A percentile compares a stretch with the other conserved stretches of the same genome.
Evolutionary conservation across 2,888 invertebrate genomes (phyloP).

Genomic region (Schizotus pectinicornis): DNA sequence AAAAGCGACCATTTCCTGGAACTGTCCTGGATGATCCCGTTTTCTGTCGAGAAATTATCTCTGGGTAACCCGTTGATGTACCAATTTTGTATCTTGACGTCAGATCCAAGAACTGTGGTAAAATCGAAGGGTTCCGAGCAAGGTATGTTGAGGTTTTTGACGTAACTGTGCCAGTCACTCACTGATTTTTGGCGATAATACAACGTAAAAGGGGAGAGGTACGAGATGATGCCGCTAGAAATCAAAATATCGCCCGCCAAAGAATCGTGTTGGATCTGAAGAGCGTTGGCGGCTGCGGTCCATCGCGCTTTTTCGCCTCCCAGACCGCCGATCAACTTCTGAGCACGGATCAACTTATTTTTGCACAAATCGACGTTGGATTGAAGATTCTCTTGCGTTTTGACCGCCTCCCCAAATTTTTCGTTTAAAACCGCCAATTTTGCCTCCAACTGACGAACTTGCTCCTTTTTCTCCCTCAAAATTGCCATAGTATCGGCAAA

Average conservation of each 20-base stretch:
- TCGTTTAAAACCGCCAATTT: slow-evolving; percentile 75
- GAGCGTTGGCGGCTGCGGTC: slow-evolving; percentile 76
- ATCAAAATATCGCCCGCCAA: slow-evolving; percentile 89
- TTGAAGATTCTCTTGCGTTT: slow-evolving; percentile 72
- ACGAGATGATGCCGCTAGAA: slow-evolving; percentile 87
- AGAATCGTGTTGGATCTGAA: slow-evolving; percentile 79
- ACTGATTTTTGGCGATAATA: slow-evolving; percentile 67
- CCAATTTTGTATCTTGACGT: slow-evolving; percentile 88
- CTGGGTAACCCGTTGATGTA: slow-evolving; percentile 80
- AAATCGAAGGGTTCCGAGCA: slow-evolving; percentile 78
- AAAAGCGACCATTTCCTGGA: slow-evolving; percentile 80
- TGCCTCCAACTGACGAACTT: slow-evolving; percentile 78
- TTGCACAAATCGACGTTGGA: slow-evolving; percentile 80
- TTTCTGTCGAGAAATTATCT: slow-evolving; percentile 83
- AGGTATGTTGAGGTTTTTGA: slow-evolving; percentile 72
- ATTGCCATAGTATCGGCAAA: slow-evolving; percentile 84
- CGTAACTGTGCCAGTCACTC: slow-evolving; percentile 74
- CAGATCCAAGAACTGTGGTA: slow-evolving; percentile 77
- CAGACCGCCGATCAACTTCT: slow-evolving; percentile 76
- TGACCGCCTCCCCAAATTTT: slow-evolving; percentile 69
- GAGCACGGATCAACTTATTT: slow-evolving; percentile 83
- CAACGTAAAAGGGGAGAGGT: slow-evolving; percentile 84
- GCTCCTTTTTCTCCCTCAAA: slow-evolving; percentile 81
- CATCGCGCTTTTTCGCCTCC: slow-evolving; percentile 90
- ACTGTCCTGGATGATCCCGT: slow-evolving; percentile 82